Base-by-base conservation (phyloP, 2,797 vertebrate genomes). In the Hyperoplus immaculatus region DNA sequence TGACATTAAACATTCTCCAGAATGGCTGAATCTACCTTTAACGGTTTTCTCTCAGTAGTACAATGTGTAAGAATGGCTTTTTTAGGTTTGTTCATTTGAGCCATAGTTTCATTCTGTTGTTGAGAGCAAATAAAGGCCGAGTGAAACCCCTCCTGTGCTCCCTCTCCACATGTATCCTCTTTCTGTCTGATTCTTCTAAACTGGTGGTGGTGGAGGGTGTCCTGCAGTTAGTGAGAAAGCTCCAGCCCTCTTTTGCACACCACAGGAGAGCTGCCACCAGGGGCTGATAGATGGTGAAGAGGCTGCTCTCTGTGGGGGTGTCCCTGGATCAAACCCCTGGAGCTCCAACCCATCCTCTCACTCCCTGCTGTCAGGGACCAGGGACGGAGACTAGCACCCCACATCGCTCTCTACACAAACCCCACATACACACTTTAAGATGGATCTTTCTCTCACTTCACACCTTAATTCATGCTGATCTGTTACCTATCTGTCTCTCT, bases 221-320 rank as follows among this genome's bases (percentile, higher is more conserved):
- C 61, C 72, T 51, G 61, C 69, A 56, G 61, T 56, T 8, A 0
- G 43, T 42, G 14, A 69, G 59, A 69, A 36, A 64, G 65, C 50
- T 41, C 43, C 67, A 57, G 70, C 60, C 72, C 46, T 1, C 61
- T 15, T 67, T 50, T 66, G 29, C 58, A 54, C 49, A 65, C 66
- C 51, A 57, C 58, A 62, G 72, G 69, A 77, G 61, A 69, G 62
- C 54, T 53, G 55, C 75, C 47, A 41, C 43, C 59, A 43, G 66
- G 72, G 75, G 21, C 62, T 62, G 62, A 79, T 79, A 50, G 66
- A 81, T 81, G 62, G 29, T 13, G 57, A 46, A 45, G 62, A 49
- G 69, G 49, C 36, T 58, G 39, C 8, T 74, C 69, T 83, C 65
- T 66, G 46, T 53, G 29, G 56, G 80, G 72, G 36, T 29, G 29